Percentiles rank a stretch among this genome's conserved stretches.
These are phyloP conservation scores for Antechinus flavipes DNA, from an alignment of 2,113 vertebrate genomes.

Conservation along the genomic window DNA sequence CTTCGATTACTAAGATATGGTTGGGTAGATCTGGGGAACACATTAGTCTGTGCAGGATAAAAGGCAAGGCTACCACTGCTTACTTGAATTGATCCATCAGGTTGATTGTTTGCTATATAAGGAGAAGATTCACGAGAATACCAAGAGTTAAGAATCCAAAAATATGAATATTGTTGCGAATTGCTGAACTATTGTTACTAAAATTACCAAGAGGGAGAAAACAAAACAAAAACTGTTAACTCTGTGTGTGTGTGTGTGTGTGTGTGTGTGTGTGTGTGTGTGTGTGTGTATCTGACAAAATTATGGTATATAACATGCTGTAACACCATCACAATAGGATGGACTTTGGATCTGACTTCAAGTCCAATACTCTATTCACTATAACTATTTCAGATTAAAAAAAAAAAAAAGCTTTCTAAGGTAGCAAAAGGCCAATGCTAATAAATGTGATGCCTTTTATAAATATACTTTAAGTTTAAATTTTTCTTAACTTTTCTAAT, in stretches of 20 bases:
- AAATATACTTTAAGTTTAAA: constrained; percentile 31
- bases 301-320: background rate
- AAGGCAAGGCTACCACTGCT: constrained; percentile 88
- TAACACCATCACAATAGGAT: background rate
- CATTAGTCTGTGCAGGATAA: constrained; percentile 86
- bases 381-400: background rate
- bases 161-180: constrained; percentile 17
- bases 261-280: too few species aligned
- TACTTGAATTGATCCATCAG: constrained; percentile 86
- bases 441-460: constrained; percentile 26
- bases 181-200: background rate
- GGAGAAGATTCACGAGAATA: constrained; percentile 60
- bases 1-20: constrained; percentile 87
- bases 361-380: background rate
- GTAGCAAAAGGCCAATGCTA: constrained; percentile 1
- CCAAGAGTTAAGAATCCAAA: constrained; percentile 63
- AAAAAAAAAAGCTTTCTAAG: constrained; percentile 25
- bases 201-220: background rate
- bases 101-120: constrained; percentile 84
- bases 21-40: constrained; percentile 86
- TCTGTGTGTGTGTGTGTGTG: too few species aligned
- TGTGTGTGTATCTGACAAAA: background rate
- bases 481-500: constrained; percentile 13
- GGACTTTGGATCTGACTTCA: background rate
- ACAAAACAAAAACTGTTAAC: background rate